These are phyloP conservation scores for Protomyctophum bolini DNA, from an alignment of 2,113 vertebrate genomes.

Conservation along the genomic window DNA sequence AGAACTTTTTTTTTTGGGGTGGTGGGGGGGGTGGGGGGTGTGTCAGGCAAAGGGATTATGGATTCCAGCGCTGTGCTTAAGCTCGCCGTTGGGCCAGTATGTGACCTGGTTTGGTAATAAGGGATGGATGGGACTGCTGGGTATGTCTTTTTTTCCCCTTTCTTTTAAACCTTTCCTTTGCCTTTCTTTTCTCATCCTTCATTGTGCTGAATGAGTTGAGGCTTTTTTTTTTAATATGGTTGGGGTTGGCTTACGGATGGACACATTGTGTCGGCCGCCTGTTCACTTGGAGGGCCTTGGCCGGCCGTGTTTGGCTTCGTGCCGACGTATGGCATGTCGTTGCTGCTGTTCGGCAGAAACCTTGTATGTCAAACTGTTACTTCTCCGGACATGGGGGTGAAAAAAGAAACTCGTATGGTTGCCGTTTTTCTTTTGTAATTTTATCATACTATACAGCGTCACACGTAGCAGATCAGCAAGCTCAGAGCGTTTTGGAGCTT, in stretches of 20 bases:
- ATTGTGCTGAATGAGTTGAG: conserved; percentile 36
- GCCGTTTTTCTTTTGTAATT: no score
- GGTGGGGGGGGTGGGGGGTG: no score
- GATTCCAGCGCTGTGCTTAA: conserved; percentile 85
- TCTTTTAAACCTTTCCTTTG: not conserved
- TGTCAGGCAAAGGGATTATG: conserved; percentile 84
- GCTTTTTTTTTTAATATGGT: conserved; percentile 37
- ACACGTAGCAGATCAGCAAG: no score
- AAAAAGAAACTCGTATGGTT: no score
- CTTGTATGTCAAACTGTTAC: conserved; percentile 9
- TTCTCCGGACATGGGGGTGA: no score
- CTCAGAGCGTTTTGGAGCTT: no score
- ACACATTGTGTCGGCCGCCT: conserved; percentile 34
- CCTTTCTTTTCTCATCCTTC: conserved; percentile 5
- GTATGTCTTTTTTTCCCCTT: no score
- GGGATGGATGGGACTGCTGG: conserved; percentile 80
- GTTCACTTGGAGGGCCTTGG: conserved; percentile 5
- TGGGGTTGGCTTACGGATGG: conserved; percentile 8
- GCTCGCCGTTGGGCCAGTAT: conserved; percentile 84
- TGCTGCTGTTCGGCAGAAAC: not conserved
- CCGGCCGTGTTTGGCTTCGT: not conserved
- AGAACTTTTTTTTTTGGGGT: conserved; percentile 71
- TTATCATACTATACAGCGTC: no score
- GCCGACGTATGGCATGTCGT: not conserved
- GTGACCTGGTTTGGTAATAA: conserved; percentile 98